Evolutionary conservation across 2,113 vertebrate species (phyloP).

Genomic region (Apus apus): DNA sequence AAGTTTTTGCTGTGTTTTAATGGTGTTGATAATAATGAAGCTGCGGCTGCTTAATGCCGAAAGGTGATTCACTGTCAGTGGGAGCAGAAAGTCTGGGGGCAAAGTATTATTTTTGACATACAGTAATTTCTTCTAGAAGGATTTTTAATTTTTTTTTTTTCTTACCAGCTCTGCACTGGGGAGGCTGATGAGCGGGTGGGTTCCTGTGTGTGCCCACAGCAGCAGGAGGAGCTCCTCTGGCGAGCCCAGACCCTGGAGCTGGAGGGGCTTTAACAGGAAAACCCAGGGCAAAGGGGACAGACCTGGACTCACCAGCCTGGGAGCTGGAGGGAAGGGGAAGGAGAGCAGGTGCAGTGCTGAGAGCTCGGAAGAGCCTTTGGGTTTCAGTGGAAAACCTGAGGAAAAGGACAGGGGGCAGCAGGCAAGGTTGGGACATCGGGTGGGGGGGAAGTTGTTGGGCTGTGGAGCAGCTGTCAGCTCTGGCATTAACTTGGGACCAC

Average conservation of each 20-base stretch:
- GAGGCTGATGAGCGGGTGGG: not conserved
- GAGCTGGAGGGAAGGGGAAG: not conserved
- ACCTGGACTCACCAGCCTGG: rapidly evolving
- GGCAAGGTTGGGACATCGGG: rapidly evolving
- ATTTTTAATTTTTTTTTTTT: not conserved
- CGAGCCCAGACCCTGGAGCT: not conserved
- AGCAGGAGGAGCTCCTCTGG: not conserved
- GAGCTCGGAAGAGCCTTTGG: not conserved
- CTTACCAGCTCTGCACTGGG: not conserved
- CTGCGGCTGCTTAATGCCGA: conserved; percentile 36
- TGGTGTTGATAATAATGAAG: conserved; percentile 57
- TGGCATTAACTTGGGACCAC: rapidly evolving
- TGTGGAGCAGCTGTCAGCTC: not conserved
- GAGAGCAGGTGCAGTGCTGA: rapidly evolving
- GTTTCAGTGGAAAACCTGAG: not conserved
- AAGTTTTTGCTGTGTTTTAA: conserved; percentile 37
- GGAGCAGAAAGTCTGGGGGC: conserved; percentile 64
- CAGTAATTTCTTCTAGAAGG: conserved; percentile 27
- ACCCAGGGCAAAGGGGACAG: rapidly evolving
- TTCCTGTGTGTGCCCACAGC: not conserved
- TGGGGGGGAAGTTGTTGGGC: not conserved
- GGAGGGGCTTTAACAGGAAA: not conserved
- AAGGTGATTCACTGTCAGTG: conserved; percentile 66
- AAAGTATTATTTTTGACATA: conserved; percentile 44
- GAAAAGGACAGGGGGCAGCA: rapidly evolving